Conservation (phyloP, 2,797 vertebrate genomes). For the Clarias laeviceps region DNA sequence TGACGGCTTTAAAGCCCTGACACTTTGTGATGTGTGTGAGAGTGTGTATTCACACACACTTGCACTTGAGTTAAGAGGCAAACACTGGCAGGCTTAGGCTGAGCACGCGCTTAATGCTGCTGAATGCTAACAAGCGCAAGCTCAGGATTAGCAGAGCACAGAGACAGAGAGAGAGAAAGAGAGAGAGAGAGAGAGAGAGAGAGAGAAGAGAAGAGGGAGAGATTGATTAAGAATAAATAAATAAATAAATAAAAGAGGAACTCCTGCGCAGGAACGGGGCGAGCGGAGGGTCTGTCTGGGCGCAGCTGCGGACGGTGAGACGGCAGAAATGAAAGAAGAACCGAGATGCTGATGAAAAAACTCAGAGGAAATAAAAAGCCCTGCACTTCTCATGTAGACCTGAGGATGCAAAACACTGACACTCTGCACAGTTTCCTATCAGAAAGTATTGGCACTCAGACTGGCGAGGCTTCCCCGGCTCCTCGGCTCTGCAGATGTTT, state of each 20-base stretch:
- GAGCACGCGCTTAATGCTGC: conserved; percentile 45
- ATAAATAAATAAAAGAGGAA: conserved; percentile 10
- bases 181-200: not conserved
- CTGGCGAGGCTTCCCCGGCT: not conserved
- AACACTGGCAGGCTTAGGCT: conserved; percentile 40
- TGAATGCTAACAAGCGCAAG: conserved; percentile 49
- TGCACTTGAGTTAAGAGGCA: conserved; percentile 36
- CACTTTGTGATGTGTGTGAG: not conserved
- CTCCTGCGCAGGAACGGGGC: conserved; percentile 17
- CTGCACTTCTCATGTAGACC: not conserved
- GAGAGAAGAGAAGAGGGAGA: not conserved
- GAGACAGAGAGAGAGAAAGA: conserved; percentile 10
- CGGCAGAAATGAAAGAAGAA: conserved; percentile 14
- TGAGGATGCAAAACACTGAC: not conserved
- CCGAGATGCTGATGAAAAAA: conserved; percentile 11
- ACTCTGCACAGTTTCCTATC: not conserved
- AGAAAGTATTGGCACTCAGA: not conserved
- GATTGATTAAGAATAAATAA: not conserved
- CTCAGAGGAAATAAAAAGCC: not conserved
- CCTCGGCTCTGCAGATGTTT: conserved; percentile 1
- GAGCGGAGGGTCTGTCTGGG: conserved; percentile 11
- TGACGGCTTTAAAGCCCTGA: conserved; percentile 36
- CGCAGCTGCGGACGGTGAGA: not conserved
- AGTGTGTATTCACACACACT: conserved; percentile 42
- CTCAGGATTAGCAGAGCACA: conserved; percentile 41